Conservation (phyloP, 2,113 vertebrate species). For the Anarrhichthys ocellatus region DNA sequence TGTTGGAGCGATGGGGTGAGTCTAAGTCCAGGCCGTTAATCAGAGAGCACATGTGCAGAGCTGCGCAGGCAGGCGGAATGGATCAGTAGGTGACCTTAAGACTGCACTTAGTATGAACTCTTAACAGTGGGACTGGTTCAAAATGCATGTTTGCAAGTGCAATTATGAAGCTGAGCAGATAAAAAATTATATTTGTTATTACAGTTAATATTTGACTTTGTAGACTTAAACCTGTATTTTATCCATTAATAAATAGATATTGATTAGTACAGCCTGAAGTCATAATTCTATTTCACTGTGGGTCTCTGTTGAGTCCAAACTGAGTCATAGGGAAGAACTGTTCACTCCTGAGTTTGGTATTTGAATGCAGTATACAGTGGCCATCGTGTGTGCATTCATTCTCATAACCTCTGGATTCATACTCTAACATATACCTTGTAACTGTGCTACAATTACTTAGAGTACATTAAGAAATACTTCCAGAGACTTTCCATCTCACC, state of each 20-base stretch:
- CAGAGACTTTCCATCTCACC: neutral
- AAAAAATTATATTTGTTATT: neutral
- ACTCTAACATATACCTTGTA: too few species aligned
- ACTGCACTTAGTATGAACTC: neutral
- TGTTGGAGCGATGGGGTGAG: neutral
- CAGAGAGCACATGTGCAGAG: neutral
- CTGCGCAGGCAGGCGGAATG: conserved; percentile 2
- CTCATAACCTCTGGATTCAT: too few species aligned
- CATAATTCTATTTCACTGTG: neutral
- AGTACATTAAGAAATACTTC: neutral
- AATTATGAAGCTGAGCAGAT: neutral
- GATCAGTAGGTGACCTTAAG: neutral
- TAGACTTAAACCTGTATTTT: neutral
- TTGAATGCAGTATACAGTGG: neutral
- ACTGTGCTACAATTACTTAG: too few species aligned
- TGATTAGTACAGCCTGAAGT: neutral
- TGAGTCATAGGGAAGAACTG: neutral
- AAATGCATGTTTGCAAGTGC: too few species aligned
- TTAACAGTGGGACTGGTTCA: neutral
- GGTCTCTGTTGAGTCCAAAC: neutral
- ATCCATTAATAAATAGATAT: neutral
- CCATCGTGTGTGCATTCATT: too few species aligned
- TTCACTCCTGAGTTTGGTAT: neutral
- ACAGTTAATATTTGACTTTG: neutral
- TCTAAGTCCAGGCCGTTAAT: neutral